phyloP scores from a whole-genome alignment of 37 sponge, comb jelly and placozoan species.

The Mnemiopsis leidyi region DNA sequence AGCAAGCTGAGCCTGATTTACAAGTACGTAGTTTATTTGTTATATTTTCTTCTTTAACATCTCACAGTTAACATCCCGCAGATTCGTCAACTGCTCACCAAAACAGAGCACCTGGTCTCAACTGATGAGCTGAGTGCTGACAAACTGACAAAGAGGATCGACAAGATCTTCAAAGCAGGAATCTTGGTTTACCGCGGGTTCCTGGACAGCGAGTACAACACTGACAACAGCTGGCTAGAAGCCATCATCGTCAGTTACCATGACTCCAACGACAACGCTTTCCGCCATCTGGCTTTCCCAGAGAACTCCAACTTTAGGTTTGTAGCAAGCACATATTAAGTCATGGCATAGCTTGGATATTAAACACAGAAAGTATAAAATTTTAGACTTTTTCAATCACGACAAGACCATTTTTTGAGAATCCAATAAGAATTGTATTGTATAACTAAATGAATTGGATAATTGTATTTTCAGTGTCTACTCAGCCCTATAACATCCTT shows the following conservation, averaged over 20 bases:
- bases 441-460: too few relatives aligned
- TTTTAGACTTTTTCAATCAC: too few relatives aligned
- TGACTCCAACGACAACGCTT: slow-evolving; percentile 8
- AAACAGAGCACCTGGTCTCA: not conserved
- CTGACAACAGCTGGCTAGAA: slow-evolving; percentile 29
- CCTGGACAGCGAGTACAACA: slow-evolving; percentile 34
- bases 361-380: too few relatives aligned
- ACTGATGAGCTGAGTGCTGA: not conserved
- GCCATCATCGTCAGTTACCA: slow-evolving; percentile 8
- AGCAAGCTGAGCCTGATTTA: too few relatives aligned
- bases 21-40: too few relatives aligned
- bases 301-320: not conserved
- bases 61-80: too few relatives aligned
- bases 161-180: slow-evolving; percentile 7
- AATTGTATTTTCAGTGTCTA: too few relatives aligned
- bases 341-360: too few relatives aligned
- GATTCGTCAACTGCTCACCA: not conserved
- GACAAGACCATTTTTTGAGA: too few relatives aligned
- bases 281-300: not conserved
- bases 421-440: too few relatives aligned
- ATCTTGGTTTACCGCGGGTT: not conserved
- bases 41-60: too few relatives aligned
- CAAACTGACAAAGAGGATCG: not conserved
- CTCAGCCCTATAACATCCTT: too few relatives aligned
- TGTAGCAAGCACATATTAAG: not conserved